Evolutionary conservation across 2,888 invertebrate species (phyloP).

Genomic region (Tethea ocularis): DNA sequence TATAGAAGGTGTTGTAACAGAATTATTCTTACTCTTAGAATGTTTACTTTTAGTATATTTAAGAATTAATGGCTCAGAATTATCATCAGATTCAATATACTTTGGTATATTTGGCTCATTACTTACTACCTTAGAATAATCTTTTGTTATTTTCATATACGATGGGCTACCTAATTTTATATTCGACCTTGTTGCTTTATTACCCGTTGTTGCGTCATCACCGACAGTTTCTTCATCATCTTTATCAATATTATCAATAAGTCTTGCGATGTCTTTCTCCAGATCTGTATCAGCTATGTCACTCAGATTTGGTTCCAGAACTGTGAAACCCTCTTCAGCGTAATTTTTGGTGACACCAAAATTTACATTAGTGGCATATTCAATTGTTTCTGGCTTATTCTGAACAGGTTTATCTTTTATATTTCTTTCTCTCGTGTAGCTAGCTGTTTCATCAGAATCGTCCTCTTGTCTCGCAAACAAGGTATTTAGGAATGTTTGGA

Average conservation of each 20-base stretch:
- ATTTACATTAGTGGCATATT: not conserved
- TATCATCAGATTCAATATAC: not conserved
- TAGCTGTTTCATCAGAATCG: slow-evolving; percentile 24
- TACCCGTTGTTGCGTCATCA: slow-evolving; percentile 13
- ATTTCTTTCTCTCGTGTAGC: not conserved
- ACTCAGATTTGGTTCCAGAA: slow-evolving; percentile 13
- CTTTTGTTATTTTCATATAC: not conserved
- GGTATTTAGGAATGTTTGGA: slow-evolving; percentile 51
- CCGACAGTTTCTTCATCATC: slow-evolving; percentile 25
- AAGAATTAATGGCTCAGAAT: not conserved
- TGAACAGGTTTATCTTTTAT: not conserved
- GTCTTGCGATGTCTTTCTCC: slow-evolving; percentile 37
- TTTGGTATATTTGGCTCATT: not conserved
- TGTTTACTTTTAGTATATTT: too few species aligned
- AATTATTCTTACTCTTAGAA: slow-evolving; percentile 9
- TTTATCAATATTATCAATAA: slow-evolving; percentile 47
- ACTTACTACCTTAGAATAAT: not conserved
- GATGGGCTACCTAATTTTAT: not conserved
- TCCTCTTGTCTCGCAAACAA: slow-evolving; percentile 54
- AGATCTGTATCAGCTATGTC: slow-evolving; percentile 13
- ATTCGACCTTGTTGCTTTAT: not conserved
- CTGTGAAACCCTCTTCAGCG: slow-evolving; percentile 14
- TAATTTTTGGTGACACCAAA: not conserved
- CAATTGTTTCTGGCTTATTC: not conserved
- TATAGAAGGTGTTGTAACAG: slow-evolving; percentile 33